phyloP scores from a whole-genome alignment of 2,888 invertebrate genomes.

The Salticus scenicus region DNA sequence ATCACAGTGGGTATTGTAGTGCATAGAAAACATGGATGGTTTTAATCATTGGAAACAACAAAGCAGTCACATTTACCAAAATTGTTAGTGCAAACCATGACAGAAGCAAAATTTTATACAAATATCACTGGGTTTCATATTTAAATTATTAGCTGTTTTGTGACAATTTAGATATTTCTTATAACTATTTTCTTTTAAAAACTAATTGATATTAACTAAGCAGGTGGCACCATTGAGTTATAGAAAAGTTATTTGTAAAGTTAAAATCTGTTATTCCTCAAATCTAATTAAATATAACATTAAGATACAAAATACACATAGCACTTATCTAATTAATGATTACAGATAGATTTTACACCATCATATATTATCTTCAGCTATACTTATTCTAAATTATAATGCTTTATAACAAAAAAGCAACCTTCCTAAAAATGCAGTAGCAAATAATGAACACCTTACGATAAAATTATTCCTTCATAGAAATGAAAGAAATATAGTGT shows the following conservation, averaged over 20 bases:
- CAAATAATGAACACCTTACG: slow-evolving; percentile 2
- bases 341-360: slow-evolving; percentile 19
- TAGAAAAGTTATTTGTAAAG: not conserved
- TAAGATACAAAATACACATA: slow-evolving; percentile 19
- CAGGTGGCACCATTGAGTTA: not conserved
- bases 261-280: slow-evolving; percentile 4
- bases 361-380: slow-evolving; percentile 4
- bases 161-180: not conserved
- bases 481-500: slow-evolving; percentile 2
- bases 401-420: slow-evolving; percentile 4
- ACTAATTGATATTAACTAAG: slow-evolving; percentile 7
- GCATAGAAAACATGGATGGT: slow-evolving; percentile 19
- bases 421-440: not conserved
- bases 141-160: not conserved
- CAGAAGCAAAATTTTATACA: slow-evolving; percentile 18
- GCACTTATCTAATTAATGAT: slow-evolving; percentile 8
- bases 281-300: slow-evolving; percentile 16
- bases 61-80: slow-evolving; percentile 19
- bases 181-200: not conserved
- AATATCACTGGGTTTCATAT: slow-evolving; percentile 6
- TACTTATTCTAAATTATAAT: slow-evolving; percentile 3
- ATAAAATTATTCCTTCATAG: not conserved
- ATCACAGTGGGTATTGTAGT: slow-evolving; percentile 17
- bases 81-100: slow-evolving; percentile 17
- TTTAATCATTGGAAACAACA: slow-evolving; percentile 12